Evolutionary conservation across 1,140 invertebrate species (phyloP).

Genomic region (Aphaenogaster floridana): DNA sequence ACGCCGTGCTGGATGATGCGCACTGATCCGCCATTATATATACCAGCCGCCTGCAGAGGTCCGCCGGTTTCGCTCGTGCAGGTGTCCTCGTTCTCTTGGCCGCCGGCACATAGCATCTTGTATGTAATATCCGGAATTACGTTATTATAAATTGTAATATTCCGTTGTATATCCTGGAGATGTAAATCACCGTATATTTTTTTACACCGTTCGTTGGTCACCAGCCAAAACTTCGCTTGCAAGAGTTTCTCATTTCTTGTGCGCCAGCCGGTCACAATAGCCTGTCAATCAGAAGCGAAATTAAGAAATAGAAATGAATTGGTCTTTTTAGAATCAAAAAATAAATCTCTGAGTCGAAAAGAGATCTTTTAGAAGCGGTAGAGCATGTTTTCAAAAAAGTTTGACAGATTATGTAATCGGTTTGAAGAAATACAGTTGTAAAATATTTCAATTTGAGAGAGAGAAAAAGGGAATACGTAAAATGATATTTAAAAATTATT

Average conservation of each 20-base stretch:
- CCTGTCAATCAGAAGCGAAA: slow-evolving; percentile 63
- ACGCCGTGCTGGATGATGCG: slow-evolving; percentile 86
- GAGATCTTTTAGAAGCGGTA: background rate
- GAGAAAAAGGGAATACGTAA: too few species aligned
- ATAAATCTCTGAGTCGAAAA: background rate
- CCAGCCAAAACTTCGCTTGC: slow-evolving; percentile 86
- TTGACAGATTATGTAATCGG: background rate
- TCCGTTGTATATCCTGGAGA: too few species aligned
- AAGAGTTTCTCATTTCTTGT: slow-evolving; percentile 79
- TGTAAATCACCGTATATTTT: slow-evolving; percentile 78
- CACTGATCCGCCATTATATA: slow-evolving; percentile 70
- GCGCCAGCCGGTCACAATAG: slow-evolving; percentile 88
- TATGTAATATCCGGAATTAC: slow-evolving; percentile 74
- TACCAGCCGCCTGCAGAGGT: slow-evolving; percentile 82
- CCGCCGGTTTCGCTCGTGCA: slow-evolving; percentile 87
- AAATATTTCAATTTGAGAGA: background rate
- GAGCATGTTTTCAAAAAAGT: background rate
- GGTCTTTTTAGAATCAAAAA: background rate
- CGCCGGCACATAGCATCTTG: slow-evolving; percentile 89
- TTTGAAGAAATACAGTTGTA: background rate
- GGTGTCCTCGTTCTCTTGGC: slow-evolving; percentile 84
- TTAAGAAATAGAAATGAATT: background rate
- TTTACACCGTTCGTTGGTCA: slow-evolving; percentile 85
- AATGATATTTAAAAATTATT: background rate
- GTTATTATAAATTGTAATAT: slow-evolving; percentile 58